Evolutionary conservation across 2,113 vertebrate species (phyloP).

Genomic region (Abramis brama): DNA sequence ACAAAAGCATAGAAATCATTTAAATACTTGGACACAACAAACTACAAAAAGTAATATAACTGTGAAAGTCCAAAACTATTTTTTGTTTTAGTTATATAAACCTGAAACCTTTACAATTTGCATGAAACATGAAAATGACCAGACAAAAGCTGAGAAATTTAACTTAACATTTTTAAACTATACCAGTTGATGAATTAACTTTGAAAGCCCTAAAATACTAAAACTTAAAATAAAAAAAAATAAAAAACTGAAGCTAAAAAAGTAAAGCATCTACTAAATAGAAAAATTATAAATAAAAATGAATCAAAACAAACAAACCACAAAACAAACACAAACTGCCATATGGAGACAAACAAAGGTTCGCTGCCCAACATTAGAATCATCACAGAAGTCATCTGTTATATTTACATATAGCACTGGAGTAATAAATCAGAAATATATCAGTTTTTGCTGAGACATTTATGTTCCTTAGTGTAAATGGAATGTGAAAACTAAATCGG

Average conservation of each 20-base stretch:
- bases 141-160: not conserved
- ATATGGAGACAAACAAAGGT: not conserved
- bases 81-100: not conserved
- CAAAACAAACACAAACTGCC: not conserved
- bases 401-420: not conserved
- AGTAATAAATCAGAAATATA: not conserved
- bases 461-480: not conserved
- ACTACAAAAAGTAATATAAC: not conserved
- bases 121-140: not conserved
- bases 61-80: not conserved
- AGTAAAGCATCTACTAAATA: not conserved
- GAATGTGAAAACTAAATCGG: not conserved
- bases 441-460: not conserved
- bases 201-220: not conserved
- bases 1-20: not conserved
- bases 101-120: not conserved
- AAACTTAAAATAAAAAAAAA: not conserved
- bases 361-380: not conserved
- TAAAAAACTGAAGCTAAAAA: not conserved
- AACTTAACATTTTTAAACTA: not conserved
- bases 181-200: not conserved
- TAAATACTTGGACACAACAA: not conserved
- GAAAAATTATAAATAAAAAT: not conserved
- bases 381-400: not conserved
- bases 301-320: not conserved